Evolutionary conservation across 2,797 vertebrate genomes (phyloP), one percentile per base, ranked within the genome.

Genomic region (Hippoglossus hippoglossus): DNA sequence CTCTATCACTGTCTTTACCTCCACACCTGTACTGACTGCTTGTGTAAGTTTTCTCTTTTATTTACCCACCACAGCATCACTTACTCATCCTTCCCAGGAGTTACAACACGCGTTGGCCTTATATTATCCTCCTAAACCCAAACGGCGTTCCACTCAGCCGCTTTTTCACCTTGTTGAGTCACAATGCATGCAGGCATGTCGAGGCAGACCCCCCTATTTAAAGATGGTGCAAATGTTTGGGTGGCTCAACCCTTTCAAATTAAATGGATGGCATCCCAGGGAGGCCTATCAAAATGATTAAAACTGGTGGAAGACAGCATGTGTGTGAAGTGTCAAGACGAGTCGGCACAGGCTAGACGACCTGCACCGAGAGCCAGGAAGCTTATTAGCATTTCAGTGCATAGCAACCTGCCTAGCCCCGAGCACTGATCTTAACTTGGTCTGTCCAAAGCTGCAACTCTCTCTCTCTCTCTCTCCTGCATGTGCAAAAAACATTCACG

Each of bases 231-330:
- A 91, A 93, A 93, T 91, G 90, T 92, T 93, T 94, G 91, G 92
- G 92, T 93, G 93, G 90, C 90, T 93, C 91, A 89, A 77, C 88
- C 90, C 86, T 92, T 91, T 93, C 89, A 92, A 92, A 92, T 92
- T 84, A 94, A 93, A 92, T 91, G 86, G 91, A 92, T 89, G 91
- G 88, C 92, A 89, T 91, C 91, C 91, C 85, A 74, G 85, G 82
- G 91, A 93, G 88, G 85, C 89, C 90, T 85, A 93, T 94, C 92
- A 92, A 90, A 92, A 92, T 92, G 91, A 92, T 92, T 93, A 93
- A 94, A 92, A 93, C 90, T 91, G 82, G 86, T 88, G 87, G 89
- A 89, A 92, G 88, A 89, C 87, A 81, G 89, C 87, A 26, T 90
- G 86, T 90, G 89, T 91, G 90, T 85, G 87, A 90, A 90, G 88